Percentiles rank a stretch among this genome's conserved stretches.
Evolutionary conservation across 2,888 invertebrate genomes (phyloP).

Genomic region (Drosophila planitibia): DNA sequence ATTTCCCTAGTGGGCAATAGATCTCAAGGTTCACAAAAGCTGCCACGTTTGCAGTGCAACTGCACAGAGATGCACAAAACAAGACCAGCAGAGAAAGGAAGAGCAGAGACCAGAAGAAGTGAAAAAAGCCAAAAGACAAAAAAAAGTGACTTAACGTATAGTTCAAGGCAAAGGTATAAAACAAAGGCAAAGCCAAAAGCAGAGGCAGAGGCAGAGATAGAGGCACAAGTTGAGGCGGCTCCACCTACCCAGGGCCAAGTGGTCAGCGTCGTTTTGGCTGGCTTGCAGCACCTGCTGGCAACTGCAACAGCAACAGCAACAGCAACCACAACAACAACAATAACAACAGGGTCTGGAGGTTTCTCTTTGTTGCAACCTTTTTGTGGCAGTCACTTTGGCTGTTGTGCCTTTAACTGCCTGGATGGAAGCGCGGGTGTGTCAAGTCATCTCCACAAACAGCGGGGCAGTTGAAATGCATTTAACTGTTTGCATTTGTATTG

Average conservation of each 20-base stretch:
- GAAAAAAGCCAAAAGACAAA: conserved; percentile 8
- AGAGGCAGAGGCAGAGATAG: conserved; percentile 12
- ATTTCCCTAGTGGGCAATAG: background rate
- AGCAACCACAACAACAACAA: conserved; percentile 20
- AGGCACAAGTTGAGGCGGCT: conserved; percentile 54
- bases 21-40: background rate
- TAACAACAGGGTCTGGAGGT: conserved; percentile 19
- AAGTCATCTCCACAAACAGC: conserved; percentile 78
- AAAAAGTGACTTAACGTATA: conserved; percentile 21
- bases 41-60: conserved; percentile 13
- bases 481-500: conserved; percentile 50
- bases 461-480: conserved; percentile 74
- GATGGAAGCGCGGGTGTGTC: conserved; percentile 69
- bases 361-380: conserved; percentile 33
- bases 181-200: conserved; percentile 5
- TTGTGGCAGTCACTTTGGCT: conserved; percentile 73
- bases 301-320: conserved; percentile 23
- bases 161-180: conserved; percentile 45
- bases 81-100: background rate
- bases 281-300: conserved; percentile 72
- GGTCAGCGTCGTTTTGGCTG: conserved; percentile 71
- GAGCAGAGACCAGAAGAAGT: background rate
- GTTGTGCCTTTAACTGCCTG: conserved; percentile 23
- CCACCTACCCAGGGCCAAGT: conserved; percentile 66
- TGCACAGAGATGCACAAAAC: background rate